Base-by-base conservation (phyloP, 2,888 invertebrate genomes). In the Gibbula magus region DNA sequence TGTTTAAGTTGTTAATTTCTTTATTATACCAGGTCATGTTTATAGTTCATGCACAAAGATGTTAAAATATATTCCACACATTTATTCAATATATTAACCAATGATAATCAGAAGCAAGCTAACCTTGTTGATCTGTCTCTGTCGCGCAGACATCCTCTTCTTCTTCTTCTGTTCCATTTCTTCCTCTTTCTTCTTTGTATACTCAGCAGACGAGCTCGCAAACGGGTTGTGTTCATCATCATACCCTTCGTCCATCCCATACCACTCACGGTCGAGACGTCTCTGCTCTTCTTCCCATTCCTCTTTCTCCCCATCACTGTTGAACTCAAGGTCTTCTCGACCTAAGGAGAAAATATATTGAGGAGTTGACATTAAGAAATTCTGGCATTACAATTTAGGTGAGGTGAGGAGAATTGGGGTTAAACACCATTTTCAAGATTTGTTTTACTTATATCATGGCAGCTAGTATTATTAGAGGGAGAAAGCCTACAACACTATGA, bases 61-160 rank as follows among this genome's bases (percentile, higher is more conserved):
- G 35, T 35, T 8, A 35, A 35, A 35, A 52, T 52, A 52, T 52
- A 52, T 52, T 13, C 18, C 13, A 13, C 10, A 13, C 18, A 13
- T 10, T 52, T 13, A 52, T 52, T 10, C 10, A 5, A 22, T 35
- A 8, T 5, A 35, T 35, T 8, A 35, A 8, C 54, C 56, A 10
- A 8, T 22, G 16, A 29, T 18, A 74, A 20, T 16, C 16, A 20
- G 54, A 54, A 54, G 1, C 18, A 32, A 54, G 74, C 80, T 77
- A 77, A 93, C 94, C 91, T 97, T 97, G 93, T 99, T 98, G 88
- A 98, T 98, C 94, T 99, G 99, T 81, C 98, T 95, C 88, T 99
- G 96, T 88, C 98, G 97, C 0, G 99, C 99, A 0, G 98, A 98
- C 92, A 99, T 96, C 76, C 98, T 95, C 91, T 98, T 97, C 89